These are phyloP conservation scores for Apis florea DNA, from an alignment of 1,140 invertebrate species.

Conservation along the genomic window DNA sequence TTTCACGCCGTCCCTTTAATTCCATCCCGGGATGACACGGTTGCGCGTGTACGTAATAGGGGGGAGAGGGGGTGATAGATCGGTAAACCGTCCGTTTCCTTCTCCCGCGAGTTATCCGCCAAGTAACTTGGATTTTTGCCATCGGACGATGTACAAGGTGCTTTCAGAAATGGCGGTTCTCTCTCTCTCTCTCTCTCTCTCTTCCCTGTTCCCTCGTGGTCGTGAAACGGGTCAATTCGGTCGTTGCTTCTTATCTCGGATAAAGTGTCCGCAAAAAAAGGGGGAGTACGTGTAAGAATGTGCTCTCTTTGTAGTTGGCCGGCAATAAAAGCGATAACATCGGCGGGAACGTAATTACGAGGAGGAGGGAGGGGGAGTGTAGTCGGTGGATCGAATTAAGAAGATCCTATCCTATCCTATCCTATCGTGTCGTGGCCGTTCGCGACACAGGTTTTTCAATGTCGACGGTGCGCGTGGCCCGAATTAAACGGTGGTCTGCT, in stretches of 20 bases:
- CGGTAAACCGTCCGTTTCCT: background rate
- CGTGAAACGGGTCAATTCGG: conserved; percentile 35
- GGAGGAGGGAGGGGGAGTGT: background rate
- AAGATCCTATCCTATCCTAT: conserved; percentile 17
- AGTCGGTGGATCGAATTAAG: conserved; percentile 46
- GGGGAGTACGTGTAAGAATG: conserved; percentile 13
- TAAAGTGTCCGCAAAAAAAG: background rate
- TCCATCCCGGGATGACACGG: conserved; percentile 9
- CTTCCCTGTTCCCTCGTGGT: background rate
- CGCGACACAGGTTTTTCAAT: conserved; percentile 2
- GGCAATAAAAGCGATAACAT: conserved; percentile 54
- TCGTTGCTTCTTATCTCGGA: conserved; percentile 44
- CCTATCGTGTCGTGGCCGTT: background rate
- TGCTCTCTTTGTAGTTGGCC: conserved; percentile 30
- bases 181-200: background rate
- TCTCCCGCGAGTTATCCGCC: too few relatives aligned
- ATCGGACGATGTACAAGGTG: background rate
- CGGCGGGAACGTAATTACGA: conserved; percentile 51
- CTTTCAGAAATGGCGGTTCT: background rate
- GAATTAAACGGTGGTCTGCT: background rate
- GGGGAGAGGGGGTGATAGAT: background rate
- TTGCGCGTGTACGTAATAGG: background rate
- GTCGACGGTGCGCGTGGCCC: background rate
- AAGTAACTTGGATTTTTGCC: conserved; percentile 26
- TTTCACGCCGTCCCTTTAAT: conserved; percentile 48